phyloP scores from a whole-genome alignment of 2,888 invertebrate genomes.

The Fragum whitleyi region DNA sequence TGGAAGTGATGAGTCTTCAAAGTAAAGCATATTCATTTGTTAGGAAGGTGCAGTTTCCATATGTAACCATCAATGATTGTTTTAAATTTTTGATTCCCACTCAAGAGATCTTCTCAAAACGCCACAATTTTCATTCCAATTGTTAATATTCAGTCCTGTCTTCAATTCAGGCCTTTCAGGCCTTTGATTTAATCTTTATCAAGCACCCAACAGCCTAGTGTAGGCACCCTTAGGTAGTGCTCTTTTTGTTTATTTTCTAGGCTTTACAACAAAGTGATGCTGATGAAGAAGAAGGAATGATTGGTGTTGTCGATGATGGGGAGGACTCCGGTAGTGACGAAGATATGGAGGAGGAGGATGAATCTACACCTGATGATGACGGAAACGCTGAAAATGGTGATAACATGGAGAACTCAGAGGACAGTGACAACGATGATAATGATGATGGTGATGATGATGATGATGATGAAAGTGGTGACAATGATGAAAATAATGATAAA shows the following conservation, averaged over 20 bases:
- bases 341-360: conserved; percentile 49
- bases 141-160: no score
- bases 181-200: no score
- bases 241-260: conserved; percentile 17
- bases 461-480: not conserved
- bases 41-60: no score
- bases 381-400: not conserved
- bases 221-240: no score
- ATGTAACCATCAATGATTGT: no score
- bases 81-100: no score
- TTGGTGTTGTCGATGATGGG: conserved; percentile 50
- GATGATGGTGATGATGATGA: conserved; percentile 39
- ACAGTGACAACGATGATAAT: not conserved
- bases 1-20: no score
- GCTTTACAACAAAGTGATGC: conserved; percentile 55
- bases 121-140: no score
- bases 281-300: conserved; percentile 52
- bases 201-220: no score
- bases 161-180: no score
- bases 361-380: conserved; percentile 69
- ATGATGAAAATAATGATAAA: conserved; percentile 85
- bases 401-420: not conserved
- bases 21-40: no score
- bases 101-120: no score
- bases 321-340: conserved; percentile 43